Base-by-base conservation (phyloP, 2,113 vertebrate genomes). In the Tamias sibiricus region DNA sequence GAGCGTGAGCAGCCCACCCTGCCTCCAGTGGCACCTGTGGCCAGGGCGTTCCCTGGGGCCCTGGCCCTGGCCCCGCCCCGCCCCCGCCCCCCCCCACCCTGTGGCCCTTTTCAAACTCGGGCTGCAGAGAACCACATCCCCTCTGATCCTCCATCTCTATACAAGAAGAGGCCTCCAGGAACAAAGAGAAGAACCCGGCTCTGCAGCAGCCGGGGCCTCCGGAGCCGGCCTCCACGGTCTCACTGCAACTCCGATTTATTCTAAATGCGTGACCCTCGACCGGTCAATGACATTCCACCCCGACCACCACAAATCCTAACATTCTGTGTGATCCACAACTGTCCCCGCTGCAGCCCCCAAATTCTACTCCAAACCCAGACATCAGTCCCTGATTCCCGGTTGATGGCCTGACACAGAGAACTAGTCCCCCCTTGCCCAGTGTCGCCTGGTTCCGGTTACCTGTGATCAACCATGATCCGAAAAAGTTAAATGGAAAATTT, bases 1-100 rank as follows among this genome's bases (percentile, higher is more conserved):
- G 12, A 37, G 74, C 0, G 1, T 97, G 68, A 94, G 91, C 0
- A 2, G 0, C 2, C 28, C 0, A 0, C 2, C 88, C 26, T 0
- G 0, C 44, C 52, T 19, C 9, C 14, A 2, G 37, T 0, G 12
- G 62, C 28, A 9, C 62, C 49, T 1, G 8, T 0, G 10, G 84
- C 37, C 2, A 8, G 57, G 54, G 0, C 1, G 28, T 17, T 20
- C 35, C 19, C 57, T 35, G 28, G 8, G 28, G 75, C 74, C n/a
- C 10, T 0, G 19, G 76, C 35, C 47, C n/a, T 0, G 4, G 37
- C 4, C 59, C 68, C n/a, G n/a, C n/a, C n/a, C n/a, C n/a, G n/a
- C n/a, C n/a, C n/a, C n/a, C n/a, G n/a, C n/a, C n/a, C n/a, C n/a
- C n/a, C n/a, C n/a, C n/a, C n/a, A n/a, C n/a, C 52, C 1, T 12